Evolutionary conservation across 1,140 invertebrate genomes (phyloP).

Genomic region (Trichonephila clavata): DNA sequence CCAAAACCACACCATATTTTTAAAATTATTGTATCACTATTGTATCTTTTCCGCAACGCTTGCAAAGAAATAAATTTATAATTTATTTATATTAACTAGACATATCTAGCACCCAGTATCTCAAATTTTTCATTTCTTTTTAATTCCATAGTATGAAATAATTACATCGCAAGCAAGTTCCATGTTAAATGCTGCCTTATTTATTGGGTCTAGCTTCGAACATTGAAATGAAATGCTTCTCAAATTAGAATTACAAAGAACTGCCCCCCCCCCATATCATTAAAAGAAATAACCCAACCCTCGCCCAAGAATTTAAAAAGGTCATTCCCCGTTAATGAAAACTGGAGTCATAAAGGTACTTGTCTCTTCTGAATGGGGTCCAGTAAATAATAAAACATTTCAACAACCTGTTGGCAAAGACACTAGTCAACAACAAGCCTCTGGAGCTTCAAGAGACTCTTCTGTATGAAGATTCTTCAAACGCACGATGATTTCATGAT

Average conservation of each 20-base stretch:
- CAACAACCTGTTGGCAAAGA: slow-evolving; percentile 69
- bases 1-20: no score
- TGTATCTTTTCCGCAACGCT: no score
- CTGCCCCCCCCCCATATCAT: background rate
- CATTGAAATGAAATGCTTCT: background rate
- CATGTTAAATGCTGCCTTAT: no score
- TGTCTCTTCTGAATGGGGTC: slow-evolving; percentile 32
- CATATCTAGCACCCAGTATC: no score
- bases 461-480: slow-evolving; percentile 55
- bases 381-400: slow-evolving; percentile 47
- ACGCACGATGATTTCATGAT: slow-evolving; percentile 57
- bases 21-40: no score
- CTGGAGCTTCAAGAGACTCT: slow-evolving; percentile 70
- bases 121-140: no score
- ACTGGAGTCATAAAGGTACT: background rate
- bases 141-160: no score
- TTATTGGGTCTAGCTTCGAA: background rate
- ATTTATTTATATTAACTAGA: no score
- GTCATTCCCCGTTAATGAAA: background rate
- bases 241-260: background rate
- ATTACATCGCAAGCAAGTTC: no score
- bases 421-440: slow-evolving; percentile 38
- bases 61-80: no score
- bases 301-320: background rate
- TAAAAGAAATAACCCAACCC: background rate